Evolutionary conservation across 2,888 invertebrate genomes (phyloP).

Genomic region (Leptinotarsa juncta): DNA sequence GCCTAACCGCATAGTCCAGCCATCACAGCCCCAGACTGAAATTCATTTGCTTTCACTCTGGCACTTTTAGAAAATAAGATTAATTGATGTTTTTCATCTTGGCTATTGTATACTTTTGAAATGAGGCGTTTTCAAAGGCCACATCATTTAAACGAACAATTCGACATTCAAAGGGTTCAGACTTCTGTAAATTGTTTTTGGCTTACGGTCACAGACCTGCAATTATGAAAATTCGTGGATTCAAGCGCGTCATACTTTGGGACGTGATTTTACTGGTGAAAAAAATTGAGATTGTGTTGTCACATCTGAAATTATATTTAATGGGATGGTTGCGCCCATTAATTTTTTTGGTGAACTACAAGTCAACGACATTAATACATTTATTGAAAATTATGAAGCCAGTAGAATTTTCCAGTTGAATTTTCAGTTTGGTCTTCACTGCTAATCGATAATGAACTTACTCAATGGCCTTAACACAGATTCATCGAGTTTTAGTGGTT

Average conservation of each 20-base stretch:
- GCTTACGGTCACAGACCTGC: not conserved
- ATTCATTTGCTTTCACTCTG: conserved; percentile 5
- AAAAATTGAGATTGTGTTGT: not conserved
- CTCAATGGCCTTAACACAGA: too few species aligned
- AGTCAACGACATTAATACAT: too few species aligned
- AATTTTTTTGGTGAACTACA: too few species aligned
- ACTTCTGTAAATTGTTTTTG: not conserved
- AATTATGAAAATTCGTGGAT: not conserved
- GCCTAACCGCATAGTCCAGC: not conserved
- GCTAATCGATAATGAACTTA: too few species aligned
- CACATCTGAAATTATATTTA: not conserved
- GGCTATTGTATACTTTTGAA: conserved; percentile 12
- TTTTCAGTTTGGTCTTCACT: too few species aligned
- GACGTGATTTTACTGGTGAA: too few species aligned
- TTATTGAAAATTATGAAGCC: too few species aligned
- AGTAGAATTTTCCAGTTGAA: too few species aligned
- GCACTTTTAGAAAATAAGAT: conserved; percentile 8
- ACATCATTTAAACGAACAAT: conserved; percentile 13
- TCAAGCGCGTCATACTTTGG: too few species aligned
- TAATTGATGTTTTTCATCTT: conserved; percentile 15
- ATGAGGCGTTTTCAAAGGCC: conserved; percentile 9
- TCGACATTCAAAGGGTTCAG: not conserved
- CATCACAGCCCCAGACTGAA: not conserved
- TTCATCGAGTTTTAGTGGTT: too few species aligned
- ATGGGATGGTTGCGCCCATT: too few species aligned